Percentiles rank a stretch among this genome's conserved stretches.
These are phyloP conservation scores for Dascillus cervinus DNA, from an alignment of 2,888 invertebrate genomes.

Conservation along the genomic window DNA sequence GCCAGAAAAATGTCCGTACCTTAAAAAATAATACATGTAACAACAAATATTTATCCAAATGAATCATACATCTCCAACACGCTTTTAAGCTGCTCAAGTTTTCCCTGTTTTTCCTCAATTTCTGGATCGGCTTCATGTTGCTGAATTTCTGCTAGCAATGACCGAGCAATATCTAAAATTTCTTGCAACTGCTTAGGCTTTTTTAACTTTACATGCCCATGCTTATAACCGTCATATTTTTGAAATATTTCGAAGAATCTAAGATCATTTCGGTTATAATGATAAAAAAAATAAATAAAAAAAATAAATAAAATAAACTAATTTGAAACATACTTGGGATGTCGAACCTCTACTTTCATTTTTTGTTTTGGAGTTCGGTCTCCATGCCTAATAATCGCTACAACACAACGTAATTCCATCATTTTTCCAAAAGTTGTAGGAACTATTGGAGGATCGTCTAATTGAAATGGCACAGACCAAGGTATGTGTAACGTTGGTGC, in stretches of 20 bases:
- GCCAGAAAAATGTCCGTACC: conserved; percentile 99
- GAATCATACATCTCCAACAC: conserved; percentile 93
- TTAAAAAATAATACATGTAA: conserved; percentile 32
- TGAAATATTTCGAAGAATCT: conserved; percentile 98
- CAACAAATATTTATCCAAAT: conserved; percentile 2
- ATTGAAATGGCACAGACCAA: conserved; percentile 93
- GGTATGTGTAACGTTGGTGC: conserved; percentile 95
- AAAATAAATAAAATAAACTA: not conserved
- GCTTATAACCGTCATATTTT: conserved; percentile 92
- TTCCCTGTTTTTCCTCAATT: conserved; percentile 94
- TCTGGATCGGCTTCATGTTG: conserved; percentile 82
- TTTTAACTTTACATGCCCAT: conserved; percentile 95
- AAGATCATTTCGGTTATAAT: too few species aligned
- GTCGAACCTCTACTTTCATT: conserved; percentile 98
- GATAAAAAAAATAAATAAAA: too few species aligned
- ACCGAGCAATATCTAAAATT: conserved; percentile 93
- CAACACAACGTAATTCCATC: conserved; percentile 88
- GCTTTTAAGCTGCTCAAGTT: conserved; percentile 93
- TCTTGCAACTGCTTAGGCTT: conserved; percentile 95
- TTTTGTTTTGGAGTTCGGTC: conserved; percentile 99
- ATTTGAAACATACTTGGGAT: conserved; percentile 63
- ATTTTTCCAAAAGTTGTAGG: conserved; percentile 98
- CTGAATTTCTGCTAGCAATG: conserved; percentile 81
- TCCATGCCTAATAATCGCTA: conserved; percentile 95
- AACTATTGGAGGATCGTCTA: conserved; percentile 97